A percentile compares a stretch with the other conserved stretches of the same genome.
phyloP scores from a whole-genome alignment of 2,113 vertebrate genomes.

The Canis aureus region DNA sequence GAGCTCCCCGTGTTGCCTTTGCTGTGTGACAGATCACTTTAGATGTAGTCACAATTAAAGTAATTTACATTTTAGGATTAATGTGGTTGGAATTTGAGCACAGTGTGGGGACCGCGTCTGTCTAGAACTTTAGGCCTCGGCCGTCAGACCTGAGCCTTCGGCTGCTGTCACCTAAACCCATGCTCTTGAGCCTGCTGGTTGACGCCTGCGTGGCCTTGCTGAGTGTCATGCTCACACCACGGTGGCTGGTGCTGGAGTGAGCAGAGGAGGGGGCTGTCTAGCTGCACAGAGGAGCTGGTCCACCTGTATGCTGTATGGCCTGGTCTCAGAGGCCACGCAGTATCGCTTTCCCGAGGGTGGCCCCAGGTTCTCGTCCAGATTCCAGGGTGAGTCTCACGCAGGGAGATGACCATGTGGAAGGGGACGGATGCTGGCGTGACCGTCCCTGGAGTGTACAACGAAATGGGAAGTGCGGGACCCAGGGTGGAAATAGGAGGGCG shows the following conservation, averaged over 20 bases:
- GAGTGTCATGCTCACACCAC: rapidly evolving
- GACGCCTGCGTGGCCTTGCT: rapidly evolving
- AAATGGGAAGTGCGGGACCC: not conserved
- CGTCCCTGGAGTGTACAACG: rapidly evolving
- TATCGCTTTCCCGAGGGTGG: not conserved
- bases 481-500: not conserved
- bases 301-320: not conserved
- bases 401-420: rapidly evolving
- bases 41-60: no score
- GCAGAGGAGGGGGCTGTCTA: rapidly evolving
- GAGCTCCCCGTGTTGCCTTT: rapidly evolving
- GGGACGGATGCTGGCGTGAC: not conserved
- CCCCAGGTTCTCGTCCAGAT: not conserved
- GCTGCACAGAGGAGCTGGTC: not conserved
- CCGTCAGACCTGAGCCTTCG: no score
- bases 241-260: not conserved
- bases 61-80: rapidly evolving
- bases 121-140: not conserved
- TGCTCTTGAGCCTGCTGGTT: rapidly evolving
- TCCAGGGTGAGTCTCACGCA: rapidly evolving
- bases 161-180: not conserved
- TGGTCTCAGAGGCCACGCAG: no score
- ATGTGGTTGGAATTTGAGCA: not conserved
- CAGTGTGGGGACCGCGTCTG: rapidly evolving
- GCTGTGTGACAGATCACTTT: not conserved